Evolutionary conservation across 2,888 invertebrate genomes (phyloP), one percentile per base, ranked within the genome.

Genomic region (Sminthurinus aureus): DNA sequence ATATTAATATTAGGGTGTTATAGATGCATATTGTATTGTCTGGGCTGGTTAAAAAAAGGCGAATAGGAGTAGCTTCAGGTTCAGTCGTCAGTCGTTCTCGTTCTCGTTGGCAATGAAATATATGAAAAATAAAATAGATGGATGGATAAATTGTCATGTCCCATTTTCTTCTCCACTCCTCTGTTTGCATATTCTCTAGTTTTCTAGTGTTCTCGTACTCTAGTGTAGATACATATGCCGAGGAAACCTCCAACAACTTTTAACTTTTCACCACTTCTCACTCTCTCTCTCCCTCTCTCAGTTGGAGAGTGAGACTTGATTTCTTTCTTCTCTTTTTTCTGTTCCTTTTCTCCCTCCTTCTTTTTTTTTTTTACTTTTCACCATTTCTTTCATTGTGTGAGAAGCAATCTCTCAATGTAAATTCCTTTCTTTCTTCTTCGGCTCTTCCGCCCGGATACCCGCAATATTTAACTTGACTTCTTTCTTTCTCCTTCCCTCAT

Each of bases 391-490:
- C 22, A 71, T 24, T 71, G 24, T 71, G 71, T 71, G 4, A 76
- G 76, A n/a, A 71, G 26, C 79, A 50, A 79, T 79, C 79, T 69
- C 69, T 79, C 79, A 71, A 71, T 80, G 71, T 80, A 80, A 80
- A 80, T 71, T 71, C 71, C 71, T 52, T 52, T 79, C 69, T 78
- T 79, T 69, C 69, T 79, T 58, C 67, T 20, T 67, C n/a, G 66
- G 52, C 52, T 51, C 24, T 78, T 74, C 73, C 73, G 74, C 51
- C 20, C 52, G 81, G 74, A 52, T 81, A 74, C 73, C 67, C 67
- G 24, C 76, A 76, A 82, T 82, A 82, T 78, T 82, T 82, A 69
- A 78, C 78, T 82, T 82, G 24, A 26, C 77, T 83, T 79, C 74
- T 79, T 83, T 78, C 82, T 82, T 51, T 76, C 50, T 78, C 38